A percentile compares a stretch with the other conserved stretches of the same genome.
Evolutionary conservation across 2,888 invertebrate species (phyloP).

Genomic region (Clanis bilineata): DNA sequence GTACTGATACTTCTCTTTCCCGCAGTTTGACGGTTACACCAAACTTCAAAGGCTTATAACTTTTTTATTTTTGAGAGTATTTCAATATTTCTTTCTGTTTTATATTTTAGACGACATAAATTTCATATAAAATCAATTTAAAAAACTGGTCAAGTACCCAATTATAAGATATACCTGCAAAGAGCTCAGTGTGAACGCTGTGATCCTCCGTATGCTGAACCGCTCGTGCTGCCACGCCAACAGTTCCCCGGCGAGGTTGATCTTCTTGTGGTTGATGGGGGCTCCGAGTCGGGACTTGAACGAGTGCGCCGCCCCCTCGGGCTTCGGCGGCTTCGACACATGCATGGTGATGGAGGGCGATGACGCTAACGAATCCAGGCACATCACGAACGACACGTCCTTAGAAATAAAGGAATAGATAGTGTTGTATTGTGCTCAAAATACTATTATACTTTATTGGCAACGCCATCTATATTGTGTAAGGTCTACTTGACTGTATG

Average conservation of each 20-base stretch:
- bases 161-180: slow-evolving; percentile 70
- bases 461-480: no score
- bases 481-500: no score
- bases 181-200: slow-evolving; percentile 95
- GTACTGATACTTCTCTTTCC: no score
- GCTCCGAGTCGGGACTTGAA: slow-evolving; percentile 81
- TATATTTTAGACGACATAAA: background rate
- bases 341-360: slow-evolving; percentile 90
- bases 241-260: slow-evolving; percentile 95
- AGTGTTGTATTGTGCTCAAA: no score
- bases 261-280: slow-evolving; percentile 95
- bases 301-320: slow-evolving; percentile 88
- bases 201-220: slow-evolving; percentile 94
- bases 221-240: slow-evolving; percentile 99
- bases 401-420: no score
- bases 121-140: background rate
- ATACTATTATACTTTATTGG: no score
- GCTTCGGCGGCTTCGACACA: slow-evolving; percentile 97
- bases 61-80: no score
- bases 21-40: no score
- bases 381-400: slow-evolving; percentile 95
- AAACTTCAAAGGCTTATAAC: no score
- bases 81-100: no score
- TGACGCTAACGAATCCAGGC: slow-evolving; percentile 90
- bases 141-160: background rate